Evolutionary conservation across 2,888 invertebrate genomes (phyloP), one percentile per base, ranked within the genome.

Genomic region (Drosophila mulleri): DNA sequence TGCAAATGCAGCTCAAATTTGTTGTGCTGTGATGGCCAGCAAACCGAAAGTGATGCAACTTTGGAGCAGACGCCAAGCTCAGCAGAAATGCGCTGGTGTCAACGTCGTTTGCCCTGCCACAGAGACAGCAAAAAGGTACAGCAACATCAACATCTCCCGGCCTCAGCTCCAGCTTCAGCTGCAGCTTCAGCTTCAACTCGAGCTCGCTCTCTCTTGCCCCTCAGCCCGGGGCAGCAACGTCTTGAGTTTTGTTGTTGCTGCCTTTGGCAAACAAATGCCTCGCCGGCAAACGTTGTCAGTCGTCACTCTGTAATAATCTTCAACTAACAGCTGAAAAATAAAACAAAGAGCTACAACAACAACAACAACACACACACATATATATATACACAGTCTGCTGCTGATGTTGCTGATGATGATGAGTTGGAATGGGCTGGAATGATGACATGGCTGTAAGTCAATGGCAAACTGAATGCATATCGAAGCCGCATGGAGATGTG

Each of bases 251-350:
- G 64, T 44, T 66, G 56, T 16, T 56, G 70, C 63, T 74, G 74
- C 59, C 68, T 52, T 66, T 23, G 69, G 70, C 79, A 86, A 72
- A 71, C 77, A 83, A 77, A 71, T 58, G 63, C 54, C 59, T 62
- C 59, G 81, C 74, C 85, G 70, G 72, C 72, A 60, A 68, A 68
- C 79, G 66, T 62, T 75, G 76, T 74, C 79, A 71, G 71, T 74
- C 72, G 71, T 74, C 72, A 75, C 75, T 80, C 77, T 72, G 83
- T 79, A 84, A 85, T 81, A 83, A 81, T 88, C 79, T 80, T 80
- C 82, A 85, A 54, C 83, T 74, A 73, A 81, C 75, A 85, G 82
- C 66, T 67, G 54, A 72, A 57, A 60, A 65, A 63, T 48, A 66
- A 44, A 37, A 64, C 35, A 67, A 47, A 63, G 39, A 68, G 59